These are phyloP conservation scores for Monopis laevigella DNA, from an alignment of 2,888 invertebrate genomes.

Conservation along the genomic window DNA sequence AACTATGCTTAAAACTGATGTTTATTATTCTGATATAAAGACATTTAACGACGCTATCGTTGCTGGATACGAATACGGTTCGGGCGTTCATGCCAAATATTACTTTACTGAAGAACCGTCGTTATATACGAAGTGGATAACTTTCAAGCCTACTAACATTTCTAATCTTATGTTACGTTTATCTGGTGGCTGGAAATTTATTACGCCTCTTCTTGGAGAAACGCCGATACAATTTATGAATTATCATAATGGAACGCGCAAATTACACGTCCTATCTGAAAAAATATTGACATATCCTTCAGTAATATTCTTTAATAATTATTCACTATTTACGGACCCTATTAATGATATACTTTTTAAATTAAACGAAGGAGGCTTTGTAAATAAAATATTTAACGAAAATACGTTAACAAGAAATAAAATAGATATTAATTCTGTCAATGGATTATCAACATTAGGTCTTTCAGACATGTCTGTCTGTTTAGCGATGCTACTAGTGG, in stretches of 20 bases:
- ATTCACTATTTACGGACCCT: constrained; percentile 1
- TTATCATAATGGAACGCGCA: background rate
- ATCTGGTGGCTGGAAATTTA: constrained; percentile 4
- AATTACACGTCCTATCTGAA: background rate
- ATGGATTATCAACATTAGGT: background rate
- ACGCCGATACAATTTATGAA: background rate
- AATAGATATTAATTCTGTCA: too few species aligned
- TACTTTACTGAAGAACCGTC: constrained; percentile 1
- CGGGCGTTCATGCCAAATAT: background rate
- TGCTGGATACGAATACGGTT: constrained; percentile 4
- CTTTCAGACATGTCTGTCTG: background rate
- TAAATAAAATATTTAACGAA: background rate
- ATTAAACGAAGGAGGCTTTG: constrained; percentile 4
- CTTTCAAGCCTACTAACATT: background rate
- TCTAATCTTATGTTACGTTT: background rate
- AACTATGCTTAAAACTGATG: background rate
- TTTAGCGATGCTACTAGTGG: background rate
- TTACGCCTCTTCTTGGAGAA: background rate
- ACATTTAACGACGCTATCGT: background rate
- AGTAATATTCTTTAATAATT: constrained; percentile 2
- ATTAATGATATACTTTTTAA: constrained; percentile 1
- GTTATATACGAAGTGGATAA: background rate
- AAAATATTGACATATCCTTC: background rate
- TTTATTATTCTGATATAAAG: background rate
- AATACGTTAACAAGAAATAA: too few species aligned